Base-by-base conservation (phyloP, 2,888 invertebrate species). In the Ennomos quercinarius region DNA sequence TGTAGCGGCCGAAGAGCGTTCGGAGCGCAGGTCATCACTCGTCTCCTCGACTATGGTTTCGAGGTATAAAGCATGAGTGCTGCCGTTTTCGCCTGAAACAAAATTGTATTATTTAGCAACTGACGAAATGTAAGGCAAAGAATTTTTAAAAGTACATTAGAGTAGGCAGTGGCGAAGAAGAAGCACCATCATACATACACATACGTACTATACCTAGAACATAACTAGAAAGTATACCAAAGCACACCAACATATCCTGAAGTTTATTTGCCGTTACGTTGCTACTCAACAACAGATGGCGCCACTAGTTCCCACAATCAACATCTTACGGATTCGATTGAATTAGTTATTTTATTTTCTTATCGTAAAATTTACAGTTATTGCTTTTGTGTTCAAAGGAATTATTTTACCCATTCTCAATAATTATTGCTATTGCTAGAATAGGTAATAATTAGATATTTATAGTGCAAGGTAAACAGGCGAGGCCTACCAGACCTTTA, bases 21-120 rank as follows among this genome's bases (percentile, higher is more conserved):
- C 96, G 62, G 95, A 96, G 65, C 95, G 94, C 70, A 96, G 89
- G 79, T 97, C 97, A 89, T 97, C 97, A 71, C 97, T 96, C 12
- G 97, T 97, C 87, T 97, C 97, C 87, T 97, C 97, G 77, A 97
- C 94, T 82, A 97, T 97, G 34, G 97, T 97, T 87, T 97, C 97
- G 89, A 97, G 93, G 84, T 95, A 96, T 79, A 95, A 93, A 72
- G 95, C 94, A 76, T 94, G 94, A 74, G 87, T 90, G 81, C 89
- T 89, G 71, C 91, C 91, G 79, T 81, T 89, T 73, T 91, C 91
- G 77, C 87, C 91, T 91, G 80, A 10, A 68, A 66, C 63, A 66
- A 68, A 46, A 42, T 27, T 27, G 27, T 27, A 27, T 17, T 17
- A 4, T 27, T 27, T 27, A 27, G 27, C 27, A 2, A 27, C 27